These are phyloP conservation scores for Diadema setosum DNA, from an alignment of 35 echinoderm and acorn worm genomes.

Conservation along the genomic window DNA sequence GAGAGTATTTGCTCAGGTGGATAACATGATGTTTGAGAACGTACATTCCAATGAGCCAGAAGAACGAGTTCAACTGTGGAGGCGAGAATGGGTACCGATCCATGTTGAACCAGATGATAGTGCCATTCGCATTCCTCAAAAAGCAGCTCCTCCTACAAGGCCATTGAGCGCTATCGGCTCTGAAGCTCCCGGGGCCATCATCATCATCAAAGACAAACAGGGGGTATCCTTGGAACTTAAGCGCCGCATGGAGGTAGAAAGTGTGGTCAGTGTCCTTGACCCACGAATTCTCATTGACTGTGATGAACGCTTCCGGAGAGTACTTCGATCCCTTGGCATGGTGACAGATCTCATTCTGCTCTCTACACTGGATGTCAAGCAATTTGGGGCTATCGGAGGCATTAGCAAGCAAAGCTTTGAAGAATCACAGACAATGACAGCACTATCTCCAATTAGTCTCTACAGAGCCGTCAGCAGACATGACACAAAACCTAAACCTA, in stretches of 20 bases:
- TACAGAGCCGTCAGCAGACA: conserved; percentile 70
- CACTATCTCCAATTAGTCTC: conserved; percentile 71
- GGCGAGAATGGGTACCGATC: conserved; percentile 67
- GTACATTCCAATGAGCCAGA: conserved; percentile 84
- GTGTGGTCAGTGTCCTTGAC: conserved; percentile 89
- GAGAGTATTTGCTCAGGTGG: conserved; percentile 75
- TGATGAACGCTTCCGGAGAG: conserved; percentile 85
- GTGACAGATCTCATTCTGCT: conserved; percentile 90
- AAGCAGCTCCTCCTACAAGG: conserved; percentile 15
- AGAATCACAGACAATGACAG: conserved; percentile 66
- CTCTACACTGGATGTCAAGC: conserved; percentile 73
- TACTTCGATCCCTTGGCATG: conserved; percentile 77
- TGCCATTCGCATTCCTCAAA: conserved; percentile 11
- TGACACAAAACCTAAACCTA: conserved; percentile 67
- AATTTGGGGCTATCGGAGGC: conserved; percentile 42
- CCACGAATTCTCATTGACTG: conserved; percentile 81
- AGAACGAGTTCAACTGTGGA: conserved; percentile 84
- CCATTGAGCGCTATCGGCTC: conserved; percentile 84
- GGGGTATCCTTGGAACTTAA: conserved; percentile 79
- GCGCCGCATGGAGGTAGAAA: conserved; percentile 80
- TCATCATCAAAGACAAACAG: conserved; percentile 88
- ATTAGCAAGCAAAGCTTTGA: conserved; percentile 78
- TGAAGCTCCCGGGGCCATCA: conserved; percentile 85
- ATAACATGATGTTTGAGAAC: conserved; percentile 74
- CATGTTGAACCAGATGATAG: conserved; percentile 33